Evolutionary conservation across 2,113 vertebrate genomes (phyloP).

Genomic region (Egretta garzetta): DNA sequence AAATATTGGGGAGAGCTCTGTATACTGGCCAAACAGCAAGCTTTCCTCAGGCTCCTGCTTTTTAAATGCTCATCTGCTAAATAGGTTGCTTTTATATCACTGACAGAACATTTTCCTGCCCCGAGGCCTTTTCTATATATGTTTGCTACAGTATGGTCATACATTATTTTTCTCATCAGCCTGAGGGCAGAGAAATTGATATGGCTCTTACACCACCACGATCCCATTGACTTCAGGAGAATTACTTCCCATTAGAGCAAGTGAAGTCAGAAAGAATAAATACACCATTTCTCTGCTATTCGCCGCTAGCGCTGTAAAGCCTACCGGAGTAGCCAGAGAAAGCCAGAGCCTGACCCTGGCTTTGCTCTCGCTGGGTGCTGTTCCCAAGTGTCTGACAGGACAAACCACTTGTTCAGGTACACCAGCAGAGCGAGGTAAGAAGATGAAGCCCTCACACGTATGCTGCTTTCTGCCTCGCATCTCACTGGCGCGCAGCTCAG

Average conservation of each 20-base stretch:
- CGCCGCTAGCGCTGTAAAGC: background rate
- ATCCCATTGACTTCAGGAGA: background rate
- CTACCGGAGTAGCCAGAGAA: background rate
- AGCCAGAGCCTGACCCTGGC: background rate
- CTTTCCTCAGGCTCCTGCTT: background rate
- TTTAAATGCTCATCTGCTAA: background rate
- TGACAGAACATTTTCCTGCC: background rate
- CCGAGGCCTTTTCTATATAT: background rate
- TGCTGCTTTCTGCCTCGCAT: background rate
- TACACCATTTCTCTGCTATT: background rate
- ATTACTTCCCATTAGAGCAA: background rate
- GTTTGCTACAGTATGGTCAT: background rate
- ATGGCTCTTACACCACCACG: background rate
- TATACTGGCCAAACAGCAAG: background rate
- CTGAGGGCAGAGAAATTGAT: background rate
- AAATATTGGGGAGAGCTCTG: background rate
- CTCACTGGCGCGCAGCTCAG: background rate
- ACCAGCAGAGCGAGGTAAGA: background rate
- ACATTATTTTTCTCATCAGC: conserved; percentile 1
- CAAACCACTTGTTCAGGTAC: background rate
- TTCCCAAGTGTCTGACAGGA: background rate
- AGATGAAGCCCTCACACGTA: background rate
- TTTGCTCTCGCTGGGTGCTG: background rate
- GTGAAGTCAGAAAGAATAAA: conserved; percentile 4
- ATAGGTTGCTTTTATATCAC: background rate